Percentiles rank a stretch among this genome's conserved stretches.
Evolutionary conservation across 2,888 invertebrate genomes (phyloP).

Genomic region (Macropis europaea): DNA sequence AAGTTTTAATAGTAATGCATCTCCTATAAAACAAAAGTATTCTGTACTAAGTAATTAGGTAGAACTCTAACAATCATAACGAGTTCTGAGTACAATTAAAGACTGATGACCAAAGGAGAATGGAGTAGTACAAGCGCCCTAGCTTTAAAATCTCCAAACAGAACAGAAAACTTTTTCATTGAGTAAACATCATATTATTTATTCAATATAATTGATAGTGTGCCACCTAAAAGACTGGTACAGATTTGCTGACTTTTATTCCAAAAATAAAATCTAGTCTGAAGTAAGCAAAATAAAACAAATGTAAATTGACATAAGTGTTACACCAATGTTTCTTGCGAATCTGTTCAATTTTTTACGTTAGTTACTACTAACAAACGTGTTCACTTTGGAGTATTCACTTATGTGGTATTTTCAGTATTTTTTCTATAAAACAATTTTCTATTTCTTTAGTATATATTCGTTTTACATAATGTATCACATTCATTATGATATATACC

Average conservation of each 20-base stretch:
- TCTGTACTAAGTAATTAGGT: conserved; percentile 30
- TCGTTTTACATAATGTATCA: not conserved
- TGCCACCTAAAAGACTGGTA: conserved; percentile 45
- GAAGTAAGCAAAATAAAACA: conserved; percentile 54
- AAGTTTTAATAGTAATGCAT: conserved; percentile 27
- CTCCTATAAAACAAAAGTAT: conserved; percentile 30
- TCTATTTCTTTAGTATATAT: conserved; percentile 9
- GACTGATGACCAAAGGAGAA: conserved; percentile 56
- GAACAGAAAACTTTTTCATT: conserved; percentile 20
- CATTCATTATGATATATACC: not conserved
- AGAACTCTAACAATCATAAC: conserved; percentile 17
- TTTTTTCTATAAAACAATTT: conserved; percentile 3
- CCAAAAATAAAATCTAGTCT: conserved; percentile 25
- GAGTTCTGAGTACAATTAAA: conserved; percentile 56
- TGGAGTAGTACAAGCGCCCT: conserved; percentile 46
- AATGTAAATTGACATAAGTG: conserved; percentile 49
- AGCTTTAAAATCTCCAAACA: conserved; percentile 44
- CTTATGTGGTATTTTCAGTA: conserved; percentile 7
- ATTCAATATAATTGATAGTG: conserved; percentile 28
- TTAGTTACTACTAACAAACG: conserved; percentile 37
- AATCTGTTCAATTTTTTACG: conserved; percentile 38
- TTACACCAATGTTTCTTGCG: conserved; percentile 42
- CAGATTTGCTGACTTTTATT: conserved; percentile 27
- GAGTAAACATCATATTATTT: conserved; percentile 18
- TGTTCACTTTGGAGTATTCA: conserved; percentile 49